phyloP scores from a whole-genome alignment of 1,140 invertebrate species.

The Notospermus geniculatus region DNA sequence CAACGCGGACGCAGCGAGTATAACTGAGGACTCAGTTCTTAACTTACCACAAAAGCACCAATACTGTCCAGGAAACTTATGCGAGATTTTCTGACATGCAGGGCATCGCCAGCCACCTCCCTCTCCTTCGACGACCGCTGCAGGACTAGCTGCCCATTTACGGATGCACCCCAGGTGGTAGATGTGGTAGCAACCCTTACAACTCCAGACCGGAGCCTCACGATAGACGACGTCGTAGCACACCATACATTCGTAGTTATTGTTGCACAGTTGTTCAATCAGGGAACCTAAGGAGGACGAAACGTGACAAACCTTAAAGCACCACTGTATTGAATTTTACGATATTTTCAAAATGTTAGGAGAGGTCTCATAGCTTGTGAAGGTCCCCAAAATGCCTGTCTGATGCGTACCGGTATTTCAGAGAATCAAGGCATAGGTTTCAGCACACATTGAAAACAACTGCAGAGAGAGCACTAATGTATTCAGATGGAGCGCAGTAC shows the following conservation, averaged over 20 bases:
- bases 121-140: slow-evolving; percentile 59
- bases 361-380: too few species aligned
- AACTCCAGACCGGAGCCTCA: slow-evolving; percentile 82
- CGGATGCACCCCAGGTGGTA: slow-evolving; percentile 84
- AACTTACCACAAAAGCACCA: slow-evolving; percentile 55
- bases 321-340: too few species aligned
- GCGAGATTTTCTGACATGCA: slow-evolving; percentile 46
- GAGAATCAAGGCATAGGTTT: too few species aligned
- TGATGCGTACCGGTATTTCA: too few species aligned
- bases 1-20: too few species aligned
- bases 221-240: slow-evolving; percentile 82
- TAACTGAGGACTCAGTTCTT: slow-evolving; percentile 61
- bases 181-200: slow-evolving; percentile 85
- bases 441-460: too few species aligned
- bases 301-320: too few species aligned
- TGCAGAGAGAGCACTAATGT: too few species aligned
- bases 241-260: slow-evolving; percentile 84
- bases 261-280: slow-evolving; percentile 74
- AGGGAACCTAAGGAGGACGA: slow-evolving; percentile 74
- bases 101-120: slow-evolving; percentile 88
- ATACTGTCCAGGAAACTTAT: slow-evolving; percentile 46
- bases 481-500: too few species aligned
- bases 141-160: slow-evolving; percentile 82
- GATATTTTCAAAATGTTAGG: too few species aligned
- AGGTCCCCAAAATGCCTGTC: too few species aligned